Conservation (phyloP, 2,797 vertebrate genomes). For the Cynodonichthys magdalenae region DNA sequence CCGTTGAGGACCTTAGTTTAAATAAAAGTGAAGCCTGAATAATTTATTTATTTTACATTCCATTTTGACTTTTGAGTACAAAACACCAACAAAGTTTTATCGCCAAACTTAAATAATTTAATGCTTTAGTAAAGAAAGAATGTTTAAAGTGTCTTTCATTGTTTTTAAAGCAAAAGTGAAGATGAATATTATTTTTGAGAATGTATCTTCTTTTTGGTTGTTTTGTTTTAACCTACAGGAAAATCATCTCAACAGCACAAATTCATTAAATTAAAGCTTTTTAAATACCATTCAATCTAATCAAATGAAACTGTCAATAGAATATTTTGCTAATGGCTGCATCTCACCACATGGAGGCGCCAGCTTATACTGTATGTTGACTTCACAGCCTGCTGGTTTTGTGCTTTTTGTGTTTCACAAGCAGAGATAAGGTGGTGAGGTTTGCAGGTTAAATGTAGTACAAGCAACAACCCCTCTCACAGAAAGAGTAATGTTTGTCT, state of each 20-base stretch:
- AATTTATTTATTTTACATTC: slow-evolving; percentile 42
- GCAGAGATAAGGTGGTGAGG: slow-evolving; percentile 26
- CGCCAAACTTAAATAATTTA: neutral
- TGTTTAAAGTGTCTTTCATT: neutral
- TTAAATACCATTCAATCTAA: neutral
- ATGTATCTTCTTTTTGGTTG: too few species aligned
- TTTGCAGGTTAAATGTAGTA: slow-evolving; percentile 53
- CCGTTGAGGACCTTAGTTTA: slow-evolving; percentile 15
- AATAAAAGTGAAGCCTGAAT: slow-evolving; percentile 51
- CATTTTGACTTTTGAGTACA: slow-evolving; percentile 16
- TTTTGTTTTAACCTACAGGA: neutral
- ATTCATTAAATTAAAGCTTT: neutral
- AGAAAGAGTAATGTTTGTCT: slow-evolving; percentile 51
- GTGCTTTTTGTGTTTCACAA: slow-evolving; percentile 19
- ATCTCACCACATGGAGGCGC: slow-evolving; percentile 76
- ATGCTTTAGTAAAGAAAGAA: neutral
- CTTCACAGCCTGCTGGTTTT: neutral
- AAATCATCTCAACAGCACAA: neutral
- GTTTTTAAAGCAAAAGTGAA: slow-evolving; percentile 1
- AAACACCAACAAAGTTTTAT: neutral
- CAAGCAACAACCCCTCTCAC: slow-evolving; percentile 42
- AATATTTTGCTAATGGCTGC: slow-evolving; percentile 16
- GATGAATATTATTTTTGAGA: neutral
- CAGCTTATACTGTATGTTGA: slow-evolving; percentile 59
- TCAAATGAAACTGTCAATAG: neutral